Base-by-base conservation (phyloP, 2,797 vertebrate species). In the Anabas testudineus region DNA sequence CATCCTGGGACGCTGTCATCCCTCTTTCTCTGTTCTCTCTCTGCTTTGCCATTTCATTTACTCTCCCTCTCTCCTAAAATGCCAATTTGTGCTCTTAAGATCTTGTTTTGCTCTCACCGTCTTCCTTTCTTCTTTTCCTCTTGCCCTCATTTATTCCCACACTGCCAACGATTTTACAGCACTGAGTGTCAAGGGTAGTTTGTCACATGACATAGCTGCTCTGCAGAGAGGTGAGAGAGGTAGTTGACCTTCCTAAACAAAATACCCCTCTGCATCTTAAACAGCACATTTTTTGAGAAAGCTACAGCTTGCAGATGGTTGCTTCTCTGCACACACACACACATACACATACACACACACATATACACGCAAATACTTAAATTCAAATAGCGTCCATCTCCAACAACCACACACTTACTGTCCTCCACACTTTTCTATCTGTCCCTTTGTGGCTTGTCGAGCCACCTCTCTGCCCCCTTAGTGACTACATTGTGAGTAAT, bases 201-300 rank as follows among this genome's bases (percentile, higher is more conserved):
- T 85, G 82, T 86, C 82, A 88, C 76, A 66, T 79, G 79, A 78
- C 63, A 69, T 64, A 51, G 62, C 69, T 34, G 57, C 53, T 69
- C 39, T 67, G 67, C 54, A 41, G 74, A 66, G 46, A 55, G 73
- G 70, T 5, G 67, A 60, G 41, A 19, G 57, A 45, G 55, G 34
- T 32, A 34, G 5, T 14, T 75, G 86, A 91, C 90, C 86, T 91
- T 90, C 85, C 67, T 63, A 58, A 76, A 85, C 80, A 87, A 82
- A 75, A 80, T 86, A 67, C 55, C 76, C 67, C 56, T 76, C 80
- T 88, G 90, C 82, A 91, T 90, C 74, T 87, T 86, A 88, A 92
- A 78, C 65, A 90, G 83, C 1, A 7, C 68, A 59, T 63, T 46
- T 83, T 90, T 64, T 18, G 46, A 70, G 68, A 67, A 77, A 75